These are phyloP conservation scores for Trypoxylon attenuatum DNA, from an alignment of 2,888 invertebrate genomes.

Conservation along the genomic window DNA sequence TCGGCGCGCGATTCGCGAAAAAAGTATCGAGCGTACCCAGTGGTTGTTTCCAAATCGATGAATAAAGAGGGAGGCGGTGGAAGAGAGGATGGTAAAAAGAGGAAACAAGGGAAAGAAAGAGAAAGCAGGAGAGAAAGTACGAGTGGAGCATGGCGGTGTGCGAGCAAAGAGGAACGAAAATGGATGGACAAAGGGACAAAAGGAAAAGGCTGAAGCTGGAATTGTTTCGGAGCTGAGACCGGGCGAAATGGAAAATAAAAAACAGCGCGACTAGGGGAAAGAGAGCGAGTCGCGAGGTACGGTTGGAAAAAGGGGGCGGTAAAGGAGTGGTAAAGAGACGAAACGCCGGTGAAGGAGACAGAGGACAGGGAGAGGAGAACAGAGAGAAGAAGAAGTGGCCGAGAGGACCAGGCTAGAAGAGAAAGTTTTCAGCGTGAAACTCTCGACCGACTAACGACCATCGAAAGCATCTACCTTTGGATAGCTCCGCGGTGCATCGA, in stretches of 20 bases:
- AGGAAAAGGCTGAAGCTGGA: constrained; percentile 9
- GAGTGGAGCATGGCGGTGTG: background rate
- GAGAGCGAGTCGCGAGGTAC: background rate
- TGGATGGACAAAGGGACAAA: constrained; percentile 2
- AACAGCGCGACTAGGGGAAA: background rate
- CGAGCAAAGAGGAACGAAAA: background rate
- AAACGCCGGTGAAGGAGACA: background rate
- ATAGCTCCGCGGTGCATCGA: constrained; percentile 33
- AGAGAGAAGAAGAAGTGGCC: background rate
- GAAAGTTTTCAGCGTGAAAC: constrained; percentile 46
- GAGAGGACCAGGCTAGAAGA: no score
- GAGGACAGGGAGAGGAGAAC: background rate
- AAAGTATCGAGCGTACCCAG: constrained; percentile 24
- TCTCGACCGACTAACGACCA: constrained; percentile 49
- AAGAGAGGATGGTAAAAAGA: no score
- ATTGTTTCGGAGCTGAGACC: constrained; percentile 30
- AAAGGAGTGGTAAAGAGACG: constrained; percentile 23
- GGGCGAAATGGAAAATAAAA: background rate
- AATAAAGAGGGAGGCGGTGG: constrained; percentile 31
- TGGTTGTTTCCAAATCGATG: constrained; percentile 47
- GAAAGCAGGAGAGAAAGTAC: no score
- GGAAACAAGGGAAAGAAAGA: no score
- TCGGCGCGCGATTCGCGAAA: background rate
- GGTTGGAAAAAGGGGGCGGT: background rate
- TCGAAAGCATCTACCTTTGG: constrained; percentile 43